Evolutionary conservation across 2,797 vertebrate genomes (phyloP), one percentile per base, ranked within the genome.

Genomic region (Centropyge bicolor): DNA sequence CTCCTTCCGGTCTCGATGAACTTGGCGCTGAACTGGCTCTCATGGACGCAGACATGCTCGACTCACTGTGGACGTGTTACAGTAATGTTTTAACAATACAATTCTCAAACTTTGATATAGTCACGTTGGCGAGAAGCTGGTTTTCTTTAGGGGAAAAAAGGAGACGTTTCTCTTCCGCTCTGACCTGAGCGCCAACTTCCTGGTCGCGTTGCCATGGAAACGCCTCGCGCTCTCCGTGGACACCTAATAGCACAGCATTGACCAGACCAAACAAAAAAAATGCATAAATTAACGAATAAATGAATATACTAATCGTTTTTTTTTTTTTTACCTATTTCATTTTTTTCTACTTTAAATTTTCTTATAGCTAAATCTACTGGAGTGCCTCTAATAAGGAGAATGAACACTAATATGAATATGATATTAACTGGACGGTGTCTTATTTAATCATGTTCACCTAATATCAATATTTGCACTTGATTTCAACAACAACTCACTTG

Each of bases 191-290:
- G 3, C 43, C 36, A 2, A 83, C 86, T 88, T 79, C 81, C 88
- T 82, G 78, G 66, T 83, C 41, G 35, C 60, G 91, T 91, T 74
- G 83, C 86, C 56, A 80, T 79, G 80, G 91, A 24, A 76, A 90
- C 88, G 71, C 3, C 4, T 41, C 6, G 8, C n/a, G 27, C n/a
- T n/a, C 10, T 35, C 48, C 3, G 0, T 5, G 13, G 41, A 41
- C 45, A 6, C 66, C 16, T 4, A 31, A 31, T 4, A 31, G 27
- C 27, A 4, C 4, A 31, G 4, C 27, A 31, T 31, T 2, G 27
- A 31, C 27, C 27, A 4, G n/a, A n/a, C n/a, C n/a, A n/a, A n/a
- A 13, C 12, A 12, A 45, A 45, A 45, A n/a, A n/a, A n/a, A n/a
- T n/a, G n/a, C n/a, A n/a, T n/a, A n/a, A n/a, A n/a, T n/a, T n/a